These are phyloP conservation scores for Synanthedon andrenaeformis DNA, from an alignment of 2,888 invertebrate genomes.

Conservation along the genomic window DNA sequence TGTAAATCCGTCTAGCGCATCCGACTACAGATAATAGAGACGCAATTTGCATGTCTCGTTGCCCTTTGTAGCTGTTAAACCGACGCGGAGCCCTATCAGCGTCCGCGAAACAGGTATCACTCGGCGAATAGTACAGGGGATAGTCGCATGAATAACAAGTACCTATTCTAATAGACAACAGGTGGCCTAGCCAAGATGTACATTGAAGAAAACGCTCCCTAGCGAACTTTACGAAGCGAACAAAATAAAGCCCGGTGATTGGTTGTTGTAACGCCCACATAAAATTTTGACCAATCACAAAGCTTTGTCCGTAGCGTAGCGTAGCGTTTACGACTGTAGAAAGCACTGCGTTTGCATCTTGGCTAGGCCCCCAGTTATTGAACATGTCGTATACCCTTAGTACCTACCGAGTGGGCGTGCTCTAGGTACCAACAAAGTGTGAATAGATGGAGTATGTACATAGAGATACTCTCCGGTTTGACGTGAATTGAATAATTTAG, in stretches of 20 bases:
- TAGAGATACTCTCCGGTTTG: constrained; percentile 20
- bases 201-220: too few species aligned
- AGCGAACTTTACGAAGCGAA: too few species aligned
- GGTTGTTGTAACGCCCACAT: too few species aligned
- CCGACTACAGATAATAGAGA: constrained; percentile 50
- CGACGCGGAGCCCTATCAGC: constrained; percentile 17
- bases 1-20: constrained; percentile 54
- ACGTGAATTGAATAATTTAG: constrained; percentile 48
- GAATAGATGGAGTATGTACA: not conserved
- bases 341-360: too few species aligned
- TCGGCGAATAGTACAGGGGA: constrained; percentile 21
- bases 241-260: too few species aligned
- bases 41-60: constrained; percentile 56
- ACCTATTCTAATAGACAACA: constrained; percentile 30
- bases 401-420: constrained; percentile 21
- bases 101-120: constrained; percentile 28
- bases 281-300: too few species aligned
- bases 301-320: too few species aligned
- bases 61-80: constrained; percentile 44
- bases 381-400: constrained; percentile 33
- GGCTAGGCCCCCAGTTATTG: too few species aligned
- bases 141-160: constrained; percentile 36
- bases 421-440: not conserved
- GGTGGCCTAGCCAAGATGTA: too few species aligned
- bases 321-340: too few species aligned